Evolutionary conservation across 2,113 vertebrate species (phyloP).

Genomic region (Zapus hudsonius): DNA sequence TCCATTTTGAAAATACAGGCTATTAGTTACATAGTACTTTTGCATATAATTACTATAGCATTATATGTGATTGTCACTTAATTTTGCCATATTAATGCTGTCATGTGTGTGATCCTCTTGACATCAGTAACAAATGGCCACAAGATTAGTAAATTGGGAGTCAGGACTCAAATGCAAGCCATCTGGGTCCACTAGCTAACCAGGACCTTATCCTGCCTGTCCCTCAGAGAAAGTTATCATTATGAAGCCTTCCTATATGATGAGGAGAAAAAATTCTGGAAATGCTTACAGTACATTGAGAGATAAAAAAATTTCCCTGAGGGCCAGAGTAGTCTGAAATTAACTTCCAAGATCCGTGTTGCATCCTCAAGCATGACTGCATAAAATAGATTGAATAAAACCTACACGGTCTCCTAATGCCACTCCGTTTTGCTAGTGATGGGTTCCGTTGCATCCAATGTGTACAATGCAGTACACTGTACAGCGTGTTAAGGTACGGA

Average conservation of each 20-base stretch:
- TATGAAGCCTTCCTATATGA: neutral
- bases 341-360: constrained; percentile 48
- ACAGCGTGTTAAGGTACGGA: neutral
- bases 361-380: constrained; percentile 56
- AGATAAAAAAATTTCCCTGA: constrained; percentile 38
- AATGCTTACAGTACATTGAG: neutral
- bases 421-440: constrained; percentile 25
- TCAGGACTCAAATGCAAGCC: neutral
- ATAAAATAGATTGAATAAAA: constrained; percentile 64
- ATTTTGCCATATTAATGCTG: neutral
- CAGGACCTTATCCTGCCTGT: neutral
- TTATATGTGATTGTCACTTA: neutral
- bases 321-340: constrained; percentile 51
- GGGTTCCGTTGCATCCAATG: neutral
- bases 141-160: neutral
- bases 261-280: neutral
- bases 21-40: neutral
- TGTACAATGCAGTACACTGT: neutral
- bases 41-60: neutral
- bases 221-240: neutral
- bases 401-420: constrained; percentile 48
- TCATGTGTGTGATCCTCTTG: neutral
- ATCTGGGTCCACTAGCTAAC: neutral
- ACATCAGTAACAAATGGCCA: neutral
- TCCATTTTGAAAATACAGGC: neutral